A percentile compares a stretch with the other conserved stretches of the same genome.
phyloP scores from a whole-genome alignment of 2,797 vertebrate genomes.

The Erethizon dorsatum region DNA sequence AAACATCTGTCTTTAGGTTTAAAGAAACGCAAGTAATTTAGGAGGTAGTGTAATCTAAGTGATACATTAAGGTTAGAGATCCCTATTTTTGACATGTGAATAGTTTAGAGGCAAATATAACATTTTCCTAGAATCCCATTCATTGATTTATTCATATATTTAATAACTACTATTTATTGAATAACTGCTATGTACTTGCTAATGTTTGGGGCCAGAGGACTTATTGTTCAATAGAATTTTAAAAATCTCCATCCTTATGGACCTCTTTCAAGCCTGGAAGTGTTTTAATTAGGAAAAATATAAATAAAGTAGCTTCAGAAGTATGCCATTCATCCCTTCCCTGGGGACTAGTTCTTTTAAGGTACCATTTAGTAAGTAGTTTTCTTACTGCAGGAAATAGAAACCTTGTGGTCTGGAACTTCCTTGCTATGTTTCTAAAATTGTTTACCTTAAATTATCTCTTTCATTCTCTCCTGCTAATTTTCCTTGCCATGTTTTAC shows the following conservation, averaged over 20 bases:
- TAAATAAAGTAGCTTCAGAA: background rate
- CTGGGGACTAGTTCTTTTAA: background rate
- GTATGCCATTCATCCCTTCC: background rate
- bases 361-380: background rate
- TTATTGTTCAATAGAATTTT: background rate
- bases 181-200: background rate
- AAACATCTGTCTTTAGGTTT: background rate
- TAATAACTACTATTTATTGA: background rate
- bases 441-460: conserved; percentile 70
- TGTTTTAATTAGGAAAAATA: conserved; percentile 11
- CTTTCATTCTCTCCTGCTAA: conserved; percentile 57
- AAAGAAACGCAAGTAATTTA: conserved; percentile 21
- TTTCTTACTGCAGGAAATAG: conserved; percentile 75
- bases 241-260: background rate
- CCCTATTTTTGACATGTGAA: background rate
- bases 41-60: background rate
- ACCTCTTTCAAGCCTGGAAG: background rate
- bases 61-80: background rate
- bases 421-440: conserved; percentile 77
- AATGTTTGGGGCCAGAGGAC: background rate
- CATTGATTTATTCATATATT: background rate
- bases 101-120: background rate
- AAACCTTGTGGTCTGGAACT: conserved; percentile 82
- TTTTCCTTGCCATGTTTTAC: conserved; percentile 57
- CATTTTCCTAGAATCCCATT: background rate